Evolutionary conservation across 2,113 vertebrate species (phyloP).

Genomic region (Phaethon lepturus): DNA sequence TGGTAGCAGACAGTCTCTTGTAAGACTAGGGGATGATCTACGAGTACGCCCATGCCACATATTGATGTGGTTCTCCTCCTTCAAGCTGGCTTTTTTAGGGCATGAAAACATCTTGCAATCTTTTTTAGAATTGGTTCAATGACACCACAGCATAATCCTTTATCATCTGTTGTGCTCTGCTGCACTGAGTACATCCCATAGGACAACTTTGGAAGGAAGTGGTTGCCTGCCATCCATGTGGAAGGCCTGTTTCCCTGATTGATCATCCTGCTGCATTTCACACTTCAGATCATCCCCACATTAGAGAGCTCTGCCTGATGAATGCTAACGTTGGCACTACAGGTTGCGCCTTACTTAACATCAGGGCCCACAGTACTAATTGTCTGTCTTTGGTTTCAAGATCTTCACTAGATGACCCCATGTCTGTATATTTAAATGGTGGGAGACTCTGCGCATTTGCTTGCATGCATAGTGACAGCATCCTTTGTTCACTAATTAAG

Average conservation of each 20-base stretch:
- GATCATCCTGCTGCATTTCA: constrained; percentile 4
- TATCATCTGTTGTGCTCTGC: constrained; percentile 12
- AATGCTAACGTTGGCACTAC: neutral
- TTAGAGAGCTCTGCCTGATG: neutral
- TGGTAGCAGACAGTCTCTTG: neutral
- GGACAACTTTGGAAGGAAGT: neutral
- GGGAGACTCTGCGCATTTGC: neutral
- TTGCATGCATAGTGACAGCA: neutral
- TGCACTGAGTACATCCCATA: neutral
- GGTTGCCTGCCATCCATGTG: neutral
- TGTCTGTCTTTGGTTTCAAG: neutral
- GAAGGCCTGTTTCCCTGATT: constrained; percentile 17
- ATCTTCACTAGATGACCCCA: neutral
- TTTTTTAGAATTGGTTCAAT: constrained; percentile 9
- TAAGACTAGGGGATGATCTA: neutral
- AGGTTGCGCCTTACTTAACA: neutral
- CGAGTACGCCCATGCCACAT: neutral
- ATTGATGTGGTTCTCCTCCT: neutral
- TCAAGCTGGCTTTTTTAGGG: neutral
- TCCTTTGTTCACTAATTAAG: neutral
- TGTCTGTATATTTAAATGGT: neutral
- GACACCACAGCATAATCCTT: constrained; percentile 5
- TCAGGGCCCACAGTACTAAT: neutral
- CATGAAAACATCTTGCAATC: neutral
- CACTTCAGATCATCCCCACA: neutral